Conservation (phyloP, 2,797 vertebrate species). For the Sebastes trivittatus region DNA sequence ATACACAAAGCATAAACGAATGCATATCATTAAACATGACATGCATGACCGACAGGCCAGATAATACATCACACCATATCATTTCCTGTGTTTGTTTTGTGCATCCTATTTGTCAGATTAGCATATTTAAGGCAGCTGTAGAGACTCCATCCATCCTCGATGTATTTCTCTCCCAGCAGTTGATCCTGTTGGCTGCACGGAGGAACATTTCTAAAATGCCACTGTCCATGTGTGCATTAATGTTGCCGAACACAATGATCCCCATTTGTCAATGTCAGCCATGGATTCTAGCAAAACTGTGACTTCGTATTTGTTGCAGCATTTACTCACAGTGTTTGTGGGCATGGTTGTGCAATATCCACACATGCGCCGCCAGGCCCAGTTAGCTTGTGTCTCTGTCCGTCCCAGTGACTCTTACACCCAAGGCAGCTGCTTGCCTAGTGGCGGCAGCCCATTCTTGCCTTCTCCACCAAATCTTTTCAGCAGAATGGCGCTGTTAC, state of each 20-base stretch:
- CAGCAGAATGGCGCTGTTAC: background rate
- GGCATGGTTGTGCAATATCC: conserved; percentile 25
- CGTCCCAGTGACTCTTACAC: conserved; percentile 30
- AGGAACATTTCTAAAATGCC: conserved; percentile 41
- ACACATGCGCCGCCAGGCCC: conserved; percentile 6
- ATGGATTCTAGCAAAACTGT: conserved; percentile 42
- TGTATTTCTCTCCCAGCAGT: conserved; percentile 32
- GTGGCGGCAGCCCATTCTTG: conserved; percentile 31
- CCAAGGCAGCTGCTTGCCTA: conserved; percentile 34
- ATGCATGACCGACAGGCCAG: background rate
- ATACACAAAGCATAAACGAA: background rate
- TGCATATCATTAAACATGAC: background rate
- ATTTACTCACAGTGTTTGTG: conserved; percentile 21
- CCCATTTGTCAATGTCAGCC: conserved; percentile 59
- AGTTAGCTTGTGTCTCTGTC: conserved; percentile 21
- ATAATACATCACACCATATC: background rate
- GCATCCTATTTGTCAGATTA: conserved; percentile 21
- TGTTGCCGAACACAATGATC: conserved; percentile 44
- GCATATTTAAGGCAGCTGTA: conserved; percentile 7
- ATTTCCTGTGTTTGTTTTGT: conserved; percentile 10
- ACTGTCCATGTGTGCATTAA: conserved; percentile 43
- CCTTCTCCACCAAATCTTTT: conserved; percentile 22
- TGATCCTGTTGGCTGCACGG: conserved; percentile 25
- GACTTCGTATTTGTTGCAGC: conserved; percentile 44
- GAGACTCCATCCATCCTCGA: background rate